Evolutionary conservation across 2,113 vertebrate species (phyloP).

Genomic region (Tragulus kanchil): DNA sequence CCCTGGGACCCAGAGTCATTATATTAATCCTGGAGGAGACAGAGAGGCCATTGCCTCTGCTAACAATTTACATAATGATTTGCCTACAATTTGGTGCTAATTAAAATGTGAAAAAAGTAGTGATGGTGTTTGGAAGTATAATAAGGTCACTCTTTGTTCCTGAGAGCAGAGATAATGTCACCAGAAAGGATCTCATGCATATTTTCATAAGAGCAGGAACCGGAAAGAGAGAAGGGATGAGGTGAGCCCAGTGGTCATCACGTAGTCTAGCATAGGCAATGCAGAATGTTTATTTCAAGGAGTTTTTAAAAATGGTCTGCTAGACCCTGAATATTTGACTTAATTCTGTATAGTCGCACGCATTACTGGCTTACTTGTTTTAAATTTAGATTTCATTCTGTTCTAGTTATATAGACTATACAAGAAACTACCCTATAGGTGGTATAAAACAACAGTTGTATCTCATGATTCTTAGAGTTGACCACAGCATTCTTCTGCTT

Average conservation of each 20-base stretch:
- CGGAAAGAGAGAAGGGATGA: background rate
- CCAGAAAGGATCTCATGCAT: background rate
- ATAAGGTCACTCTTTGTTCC: slow-evolving; percentile 45
- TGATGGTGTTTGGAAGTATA: background rate
- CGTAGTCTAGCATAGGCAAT: background rate
- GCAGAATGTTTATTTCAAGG: background rate
- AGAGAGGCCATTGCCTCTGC: background rate
- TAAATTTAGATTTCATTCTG: background rate
- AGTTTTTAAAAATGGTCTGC: background rate
- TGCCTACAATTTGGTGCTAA: slow-evolving; percentile 36
- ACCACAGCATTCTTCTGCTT: background rate
- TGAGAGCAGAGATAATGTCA: slow-evolving; percentile 27
- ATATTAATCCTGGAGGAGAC: slow-evolving; percentile 14
- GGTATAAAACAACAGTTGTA: slow-evolving; percentile 8
- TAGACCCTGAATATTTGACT: background rate
- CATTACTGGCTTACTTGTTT: background rate
- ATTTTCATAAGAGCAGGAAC: background rate
- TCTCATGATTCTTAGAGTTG: background rate
- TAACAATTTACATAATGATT: slow-evolving; percentile 55
- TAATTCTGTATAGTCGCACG: background rate
- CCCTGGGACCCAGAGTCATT: background rate
- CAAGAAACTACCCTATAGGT: background rate
- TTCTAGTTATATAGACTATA: background rate
- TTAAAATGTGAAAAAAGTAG: slow-evolving; percentile 62
- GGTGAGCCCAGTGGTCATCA: background rate